These are phyloP conservation scores for Drosophila mettleri DNA, from an alignment of 2,888 invertebrate genomes.

Conservation along the genomic window DNA sequence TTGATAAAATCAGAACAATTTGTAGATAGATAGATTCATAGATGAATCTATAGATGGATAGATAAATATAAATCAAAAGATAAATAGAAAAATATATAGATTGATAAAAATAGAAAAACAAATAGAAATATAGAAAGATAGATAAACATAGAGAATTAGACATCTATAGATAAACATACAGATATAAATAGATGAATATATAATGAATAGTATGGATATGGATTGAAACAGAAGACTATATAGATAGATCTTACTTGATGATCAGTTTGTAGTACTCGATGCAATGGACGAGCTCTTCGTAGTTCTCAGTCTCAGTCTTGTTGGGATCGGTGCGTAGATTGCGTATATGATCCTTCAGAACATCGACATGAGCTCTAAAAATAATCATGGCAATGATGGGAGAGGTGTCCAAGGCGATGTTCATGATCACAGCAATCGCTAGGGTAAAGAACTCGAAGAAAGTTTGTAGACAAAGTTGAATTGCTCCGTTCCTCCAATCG, in stretches of 20 bases:
- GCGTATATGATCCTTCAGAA: constrained; percentile 38
- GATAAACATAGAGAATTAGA: neutral
- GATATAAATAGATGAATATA: neutral
- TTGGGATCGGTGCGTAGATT: constrained; percentile 34
- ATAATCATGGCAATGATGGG: constrained; percentile 33
- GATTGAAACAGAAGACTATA: neutral
- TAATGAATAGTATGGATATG: neutral
- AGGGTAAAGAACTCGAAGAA: constrained; percentile 30
- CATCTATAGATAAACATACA: neutral
- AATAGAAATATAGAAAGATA: no score
- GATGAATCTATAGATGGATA: no score
- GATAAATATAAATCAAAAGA: no score
- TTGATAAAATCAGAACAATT: no score
- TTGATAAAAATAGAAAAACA: no score
- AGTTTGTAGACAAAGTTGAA: constrained; percentile 34
- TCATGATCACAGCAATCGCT: constrained; percentile 32
- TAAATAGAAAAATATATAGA: no score
- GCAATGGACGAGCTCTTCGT: constrained; percentile 35
- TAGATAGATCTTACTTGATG: constrained; percentile 26
- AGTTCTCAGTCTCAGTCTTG: constrained; percentile 33
- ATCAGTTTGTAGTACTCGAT: constrained; percentile 46
- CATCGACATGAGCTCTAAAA: constrained; percentile 37
- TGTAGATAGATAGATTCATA: no score
- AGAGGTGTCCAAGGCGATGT: constrained; percentile 37
- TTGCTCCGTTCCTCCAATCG: constrained; percentile 40